Base-by-base conservation (phyloP, 2,888 invertebrate species). In the Osmoderma eremita region DNA sequence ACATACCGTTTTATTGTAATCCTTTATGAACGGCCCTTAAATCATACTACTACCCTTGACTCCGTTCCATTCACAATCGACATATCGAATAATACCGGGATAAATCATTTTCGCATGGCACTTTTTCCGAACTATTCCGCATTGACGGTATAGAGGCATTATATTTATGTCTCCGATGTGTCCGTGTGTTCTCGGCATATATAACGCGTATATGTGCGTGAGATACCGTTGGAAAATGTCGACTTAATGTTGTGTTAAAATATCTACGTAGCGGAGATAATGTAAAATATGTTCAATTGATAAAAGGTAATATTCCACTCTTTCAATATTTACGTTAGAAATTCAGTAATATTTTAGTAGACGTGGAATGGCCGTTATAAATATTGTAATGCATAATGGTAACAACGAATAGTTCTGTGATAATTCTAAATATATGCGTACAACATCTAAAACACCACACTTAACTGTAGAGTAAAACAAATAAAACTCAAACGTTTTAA, bases 1-100 rank as follows among this genome's bases (percentile, higher is more conserved):
- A 74, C 74, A 72, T 71, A 63, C 67, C 62, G 65, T 63, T 65
- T 69, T 68, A 50, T 50, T 65, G 51, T 66, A 63, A 67, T 66
- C 69, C 69, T 63, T 63, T 63, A 68, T 67, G 62, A 51, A 67
- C 58, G 72, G 72, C 74, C 72, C 70, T 74, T 74, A 74, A 75
- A 75, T 74, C 74, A 74, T 70, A 72, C 53, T 68, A 67, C 67
- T 54, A 69, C 67, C 69, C 67, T 67, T 67, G 67, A 67, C 67
- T 61, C 30, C 42, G 18, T 42, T 42, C 65, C 58, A 58, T 65
- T 65, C 65, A 56, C 56, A 65, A 65, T 56, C 65, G 56, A 56
- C 56, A 65, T 54, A 58, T 58, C 49, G 58, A 20, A 58, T 65
- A 49, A 65, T 65, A 49, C 45, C 36, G 45, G 38, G 39, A 65